Base-by-base conservation (phyloP, 2,888 invertebrate genomes). In the Taphrorychus bicolor region DNA sequence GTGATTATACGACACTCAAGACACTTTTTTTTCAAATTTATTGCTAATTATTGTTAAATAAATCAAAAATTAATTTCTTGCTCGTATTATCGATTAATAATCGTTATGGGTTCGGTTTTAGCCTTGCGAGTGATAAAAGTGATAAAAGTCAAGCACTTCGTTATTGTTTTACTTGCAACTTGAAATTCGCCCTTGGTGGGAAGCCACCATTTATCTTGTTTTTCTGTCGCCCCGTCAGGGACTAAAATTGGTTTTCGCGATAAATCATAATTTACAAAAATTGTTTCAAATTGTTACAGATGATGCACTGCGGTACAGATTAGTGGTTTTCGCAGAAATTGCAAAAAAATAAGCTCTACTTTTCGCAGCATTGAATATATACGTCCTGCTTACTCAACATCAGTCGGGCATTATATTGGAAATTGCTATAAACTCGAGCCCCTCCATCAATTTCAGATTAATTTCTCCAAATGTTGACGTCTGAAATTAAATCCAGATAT, bases 401-500 rank as follows among this genome's bases (percentile, higher is more conserved):
- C n/a, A n/a, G n/a, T n/a, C n/a, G n/a, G n/a, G n/a, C n/a, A n/a
- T n/a, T n/a, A n/a, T n/a, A n/a, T n/a, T n/a, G n/a, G n/a, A 32
- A 32, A 32, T 32, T 32, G n/a, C n/a, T 32, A 45, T 17, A 45
- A 45, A 45, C 45, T 45, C 45, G 17, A 32, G 32, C 5, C 2
- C 45, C 11, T 45, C 56, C 54, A 57, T 40, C 57, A 51, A 56
- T 66, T 59, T 24, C 17, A 52, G 57, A 66, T 66, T 66, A 66
- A 58, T 62, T 54, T 40, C 23, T 51, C 53, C 19, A 42, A 51
- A 53, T 59, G 24, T 19, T 53, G 67, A 68, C 67, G 45, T 68
- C 52, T 42, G 59, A 64, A 68, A 64, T 68, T 53, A 68, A 63
- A 63, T 42, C 48, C 24, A 56, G 51, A 59, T 49, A 24, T 59